Base-by-base conservation (phyloP, 2,797 vertebrate species). In the Tarsius wallacei region DNA sequence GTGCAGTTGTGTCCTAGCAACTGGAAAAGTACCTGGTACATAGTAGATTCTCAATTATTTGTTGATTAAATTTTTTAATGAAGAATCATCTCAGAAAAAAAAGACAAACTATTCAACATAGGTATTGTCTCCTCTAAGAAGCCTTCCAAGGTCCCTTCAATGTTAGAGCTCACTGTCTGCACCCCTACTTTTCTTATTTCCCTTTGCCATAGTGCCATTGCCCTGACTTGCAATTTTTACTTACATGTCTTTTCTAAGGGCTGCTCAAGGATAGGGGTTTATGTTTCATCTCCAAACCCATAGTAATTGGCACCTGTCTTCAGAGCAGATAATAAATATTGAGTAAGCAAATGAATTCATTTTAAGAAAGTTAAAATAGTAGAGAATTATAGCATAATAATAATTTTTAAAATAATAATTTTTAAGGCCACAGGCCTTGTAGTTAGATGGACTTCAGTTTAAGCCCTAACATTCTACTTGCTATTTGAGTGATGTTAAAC, bases 21-120 rank as follows among this genome's bases (percentile, higher is more conserved):
- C 26, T 89, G 74, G 64, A 80, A 80, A 93, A 87, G 13, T 1
- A 22, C 59, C 22, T 82, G 28, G 31, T 33, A 53, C 24, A n/a
- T 59, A 57, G 33, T 33, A 63, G 2, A 81, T 70, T 83, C 47
- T 88, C 15, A 71, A 19, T 53, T 90, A 36, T 77, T 73, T 89
- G 21, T 73, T 77, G 36, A 77, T 31, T 82, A 24, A 61, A 31
- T 73, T 95, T 26, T 88, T 90, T 73, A 86, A 82, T 51, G 28
- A 81, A 95, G 51, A 82, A 10, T 88, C 12, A 53, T 78, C n/a
- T 87, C 51, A 70, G 66, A 76, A 82, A 71, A 24, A 28, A 49
- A 70, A 76, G 70, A 53, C 15, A 70, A 59, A 57, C 64, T 51
- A 51, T 59, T 77, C 55, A 61, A 19, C 36, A 55, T 64, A 63